Conservation (phyloP, 2,113 vertebrate species). For the Urocitellus parryii region DNA sequence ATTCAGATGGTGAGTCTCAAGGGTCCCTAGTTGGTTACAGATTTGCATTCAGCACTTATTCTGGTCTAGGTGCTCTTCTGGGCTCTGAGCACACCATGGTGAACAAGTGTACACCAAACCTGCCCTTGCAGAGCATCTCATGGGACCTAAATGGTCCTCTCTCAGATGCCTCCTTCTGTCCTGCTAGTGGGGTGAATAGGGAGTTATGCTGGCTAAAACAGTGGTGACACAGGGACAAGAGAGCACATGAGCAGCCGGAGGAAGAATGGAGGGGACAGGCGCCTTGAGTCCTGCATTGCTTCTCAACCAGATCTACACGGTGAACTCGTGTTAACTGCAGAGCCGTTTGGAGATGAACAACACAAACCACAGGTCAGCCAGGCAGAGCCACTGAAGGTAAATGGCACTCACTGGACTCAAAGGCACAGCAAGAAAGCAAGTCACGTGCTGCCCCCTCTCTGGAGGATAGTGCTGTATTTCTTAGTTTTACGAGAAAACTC, state of each 20-base stretch:
- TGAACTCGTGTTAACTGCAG: constrained; percentile 33
- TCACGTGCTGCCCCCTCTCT: background rate
- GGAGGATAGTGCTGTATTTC: background rate
- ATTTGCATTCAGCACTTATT: background rate
- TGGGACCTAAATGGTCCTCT: background rate
- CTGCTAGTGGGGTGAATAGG: background rate
- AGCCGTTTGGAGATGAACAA: constrained; percentile 43
- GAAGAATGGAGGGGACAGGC: background rate
- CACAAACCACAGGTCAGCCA: constrained; percentile 40
- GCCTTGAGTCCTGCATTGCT: background rate
- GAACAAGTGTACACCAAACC: background rate
- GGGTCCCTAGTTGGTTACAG: background rate
- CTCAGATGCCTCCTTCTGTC: background rate
- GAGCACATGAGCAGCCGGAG: background rate
- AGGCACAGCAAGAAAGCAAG: constrained; percentile 60
- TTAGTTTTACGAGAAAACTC: constrained; percentile 62
- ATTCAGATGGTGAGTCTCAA: background rate
- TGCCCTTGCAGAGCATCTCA: background rate
- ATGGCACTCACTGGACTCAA: constrained; percentile 38
- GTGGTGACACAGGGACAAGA: rapidly evolving
- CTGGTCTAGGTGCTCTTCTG: background rate
- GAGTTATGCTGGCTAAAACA: background rate
- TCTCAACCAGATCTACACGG: constrained; percentile 28
- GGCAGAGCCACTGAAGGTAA: constrained; percentile 32
- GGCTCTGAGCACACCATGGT: background rate